Conservation (phyloP, 2,113 vertebrate genomes). For the Cephalophus harveyi region DNA sequence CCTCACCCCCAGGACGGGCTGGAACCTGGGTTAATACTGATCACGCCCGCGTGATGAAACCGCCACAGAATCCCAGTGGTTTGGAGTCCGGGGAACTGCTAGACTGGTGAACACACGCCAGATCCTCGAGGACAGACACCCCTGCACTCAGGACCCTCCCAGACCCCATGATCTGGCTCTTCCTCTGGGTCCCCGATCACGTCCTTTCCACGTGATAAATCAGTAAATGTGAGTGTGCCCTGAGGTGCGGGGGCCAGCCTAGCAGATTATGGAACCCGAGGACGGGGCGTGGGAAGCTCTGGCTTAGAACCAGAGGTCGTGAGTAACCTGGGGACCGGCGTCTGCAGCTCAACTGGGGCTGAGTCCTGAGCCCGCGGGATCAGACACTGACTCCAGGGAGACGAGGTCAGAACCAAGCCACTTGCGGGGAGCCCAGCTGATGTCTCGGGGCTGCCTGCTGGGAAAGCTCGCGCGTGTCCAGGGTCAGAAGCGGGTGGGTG, state of each 20-base stretch:
- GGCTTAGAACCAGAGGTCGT: neutral
- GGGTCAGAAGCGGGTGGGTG: too few relatives aligned
- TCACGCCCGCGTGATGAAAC: fast-evolving
- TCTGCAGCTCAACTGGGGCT: neutral
- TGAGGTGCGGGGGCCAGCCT: fast-evolving
- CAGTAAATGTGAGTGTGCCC: fast-evolving
- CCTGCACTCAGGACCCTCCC: neutral
- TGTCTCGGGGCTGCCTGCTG: neutral
- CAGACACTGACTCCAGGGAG: neutral
- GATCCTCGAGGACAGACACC: neutral
- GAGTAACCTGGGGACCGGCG: neutral
- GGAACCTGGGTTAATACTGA: too few relatives aligned
- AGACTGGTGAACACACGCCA: fast-evolving
- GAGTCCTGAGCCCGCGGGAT: neutral
- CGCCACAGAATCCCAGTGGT: fast-evolving
- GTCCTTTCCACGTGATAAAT: fast-evolving
- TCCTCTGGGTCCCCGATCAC: fast-evolving
- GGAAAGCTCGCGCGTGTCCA: fast-evolving
- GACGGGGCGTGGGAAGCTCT: fast-evolving
- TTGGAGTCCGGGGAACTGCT: fast-evolving
- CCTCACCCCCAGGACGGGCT: neutral
- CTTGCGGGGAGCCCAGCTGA: fast-evolving
- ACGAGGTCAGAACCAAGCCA: neutral
- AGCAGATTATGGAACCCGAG: fast-evolving
- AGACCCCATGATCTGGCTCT: fast-evolving